These are phyloP conservation scores for Sitta europaea DNA, from an alignment of 2,113 vertebrate genomes.

Conservation along the genomic window DNA sequence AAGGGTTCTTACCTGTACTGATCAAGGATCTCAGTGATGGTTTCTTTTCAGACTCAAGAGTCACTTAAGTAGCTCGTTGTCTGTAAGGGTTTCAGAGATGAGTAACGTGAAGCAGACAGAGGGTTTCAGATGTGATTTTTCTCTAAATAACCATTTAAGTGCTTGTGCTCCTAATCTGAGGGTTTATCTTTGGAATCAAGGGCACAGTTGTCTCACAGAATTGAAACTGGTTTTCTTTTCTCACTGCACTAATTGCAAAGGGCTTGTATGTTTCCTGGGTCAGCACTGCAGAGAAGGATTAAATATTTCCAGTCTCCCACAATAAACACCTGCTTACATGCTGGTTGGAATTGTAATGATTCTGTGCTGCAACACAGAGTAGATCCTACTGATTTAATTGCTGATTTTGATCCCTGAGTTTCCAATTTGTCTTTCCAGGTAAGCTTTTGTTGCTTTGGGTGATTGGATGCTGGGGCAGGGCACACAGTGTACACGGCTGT, in stretches of 20 bases:
- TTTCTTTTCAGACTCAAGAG: constrained; percentile 28
- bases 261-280: background rate
- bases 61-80: background rate
- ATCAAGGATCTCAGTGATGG: background rate
- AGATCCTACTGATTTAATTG: constrained; percentile 6
- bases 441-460: background rate
- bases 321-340: background rate
- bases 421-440: background rate
- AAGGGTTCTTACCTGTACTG: background rate
- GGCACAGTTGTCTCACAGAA: background rate
- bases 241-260: background rate
- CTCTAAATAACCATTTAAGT: constrained; percentile 13
- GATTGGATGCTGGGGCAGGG: background rate
- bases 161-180: background rate
- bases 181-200: constrained; percentile 19
- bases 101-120: background rate
- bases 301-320: background rate
- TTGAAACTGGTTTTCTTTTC: background rate
- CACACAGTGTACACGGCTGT: background rate
- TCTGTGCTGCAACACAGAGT: background rate
- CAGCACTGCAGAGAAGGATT: background rate
- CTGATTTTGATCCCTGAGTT: constrained; percentile 5
- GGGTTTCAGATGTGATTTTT: background rate
- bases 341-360: background rate
- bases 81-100: background rate